Conservation (phyloP, 53 echinoderm and acorn worm species). For the Apostichopus leukothele region DNA sequence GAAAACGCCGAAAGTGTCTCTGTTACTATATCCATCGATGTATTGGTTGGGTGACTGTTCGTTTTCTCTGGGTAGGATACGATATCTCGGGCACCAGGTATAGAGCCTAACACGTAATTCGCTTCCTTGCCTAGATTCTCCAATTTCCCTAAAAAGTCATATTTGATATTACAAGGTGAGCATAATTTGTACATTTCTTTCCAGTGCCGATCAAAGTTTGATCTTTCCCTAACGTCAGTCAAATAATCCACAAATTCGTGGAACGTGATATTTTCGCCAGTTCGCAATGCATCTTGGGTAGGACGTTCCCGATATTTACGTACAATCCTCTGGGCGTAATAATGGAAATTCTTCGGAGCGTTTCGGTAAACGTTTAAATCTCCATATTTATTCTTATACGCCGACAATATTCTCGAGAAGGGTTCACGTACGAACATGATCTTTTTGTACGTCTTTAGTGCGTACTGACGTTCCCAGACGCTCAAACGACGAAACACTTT, state of each 20-base stretch:
- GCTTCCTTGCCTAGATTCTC: slow-evolving; percentile 63
- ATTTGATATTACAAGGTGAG: slow-evolving; percentile 66
- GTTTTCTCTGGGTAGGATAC: slow-evolving; percentile 54
- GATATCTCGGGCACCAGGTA: slow-evolving; percentile 38
- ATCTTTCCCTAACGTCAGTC: slow-evolving; percentile 49
- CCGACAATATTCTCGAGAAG: slow-evolving; percentile 65
- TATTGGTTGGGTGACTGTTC: slow-evolving; percentile 71
- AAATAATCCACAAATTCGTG: slow-evolving; percentile 59
- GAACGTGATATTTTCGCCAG: slow-evolving; percentile 61
- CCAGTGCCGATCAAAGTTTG: slow-evolving; percentile 66
- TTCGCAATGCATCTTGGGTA: slow-evolving; percentile 25
- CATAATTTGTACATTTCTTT: slow-evolving; percentile 76
- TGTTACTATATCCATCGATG: slow-evolving; percentile 22
- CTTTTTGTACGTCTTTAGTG: slow-evolving; percentile 63
- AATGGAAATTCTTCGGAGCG: slow-evolving; percentile 52
- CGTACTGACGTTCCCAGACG: slow-evolving; percentile 47
- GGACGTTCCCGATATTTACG: slow-evolving; percentile 57
- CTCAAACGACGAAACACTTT: slow-evolving; percentile 54
- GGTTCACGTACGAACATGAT: slow-evolving; percentile 76
- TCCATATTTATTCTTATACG: slow-evolving; percentile 64
- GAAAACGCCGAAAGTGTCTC: slow-evolving; percentile 49
- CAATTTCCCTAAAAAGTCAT: slow-evolving; percentile 67
- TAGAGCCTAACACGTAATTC: slow-evolving; percentile 54
- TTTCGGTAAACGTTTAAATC: slow-evolving; percentile 59
- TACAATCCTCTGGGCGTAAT: slow-evolving; percentile 50